Evolutionary conservation across 2,113 vertebrate genomes (phyloP), one percentile per base, ranked within the genome.

Genomic region (Herpailurus yagouaroundi): DNA sequence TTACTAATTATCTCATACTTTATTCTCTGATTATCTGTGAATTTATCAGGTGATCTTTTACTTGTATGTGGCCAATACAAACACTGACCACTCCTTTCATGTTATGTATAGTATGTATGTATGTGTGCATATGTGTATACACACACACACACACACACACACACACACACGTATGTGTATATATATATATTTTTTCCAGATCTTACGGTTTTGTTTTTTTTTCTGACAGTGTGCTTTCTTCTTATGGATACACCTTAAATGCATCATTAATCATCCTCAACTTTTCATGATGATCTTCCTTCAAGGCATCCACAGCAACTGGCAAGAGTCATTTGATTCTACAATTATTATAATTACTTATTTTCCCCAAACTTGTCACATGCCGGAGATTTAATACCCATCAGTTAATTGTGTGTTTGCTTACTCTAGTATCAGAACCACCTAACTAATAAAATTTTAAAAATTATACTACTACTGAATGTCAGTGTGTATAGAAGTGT

Each of bases 271-370:
- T 94, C 38, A 73, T 7, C 36, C 16, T 83, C 57, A 86, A 45
- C 68, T 71, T 74, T 88, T 74, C 76, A 36, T 48, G 92, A 38
- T 81, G 88, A 38, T 87, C 89, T 94, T 94, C 74, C 23, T 60
- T 52, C 7, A 57, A 0, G 77, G 57, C 33, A 76, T 87, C 55
- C 88, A 1, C 16, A 60, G 38, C 33, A 76, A 76, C 38, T 31
- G 36, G 50, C 55, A 80, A 91, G 55, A 94, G 29, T 31, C 48
- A 82, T 74, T 31, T 74, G 88, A 60, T 82, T 57, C 55, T 45
- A 68, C 68, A 80, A 74, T 57, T 38, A 74, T 57, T 36, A 55
- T 86, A 64, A 94, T 86, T 86, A 13, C 25, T 80, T 81, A 41
- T 96, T 85, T 64, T 14, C 21, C 64, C 45, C n/a, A 55, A 73